Percentiles rank a stretch among this genome's conserved stretches.
These are phyloP conservation scores for Arenaria interpres DNA, from an alignment of 2,113 vertebrate species.

Conservation along the genomic window DNA sequence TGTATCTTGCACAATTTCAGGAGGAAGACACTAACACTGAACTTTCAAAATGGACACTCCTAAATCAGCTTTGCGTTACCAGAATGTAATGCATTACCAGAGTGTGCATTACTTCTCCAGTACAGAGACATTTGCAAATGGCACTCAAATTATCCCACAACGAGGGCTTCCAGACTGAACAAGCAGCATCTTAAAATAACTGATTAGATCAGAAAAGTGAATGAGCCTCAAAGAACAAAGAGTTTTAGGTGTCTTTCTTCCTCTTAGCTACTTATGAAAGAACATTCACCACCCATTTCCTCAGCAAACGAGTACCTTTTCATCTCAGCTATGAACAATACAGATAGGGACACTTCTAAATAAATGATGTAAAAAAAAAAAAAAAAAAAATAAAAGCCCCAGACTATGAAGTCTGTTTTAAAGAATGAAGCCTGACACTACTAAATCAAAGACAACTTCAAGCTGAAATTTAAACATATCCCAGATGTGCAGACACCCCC, in stretches of 20 bases:
- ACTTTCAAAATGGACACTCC: background rate
- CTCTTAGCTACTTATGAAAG: background rate
- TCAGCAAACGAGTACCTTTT: background rate
- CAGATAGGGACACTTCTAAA: background rate
- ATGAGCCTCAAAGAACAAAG: background rate
- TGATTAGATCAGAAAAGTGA: background rate
- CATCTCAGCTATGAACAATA: background rate
- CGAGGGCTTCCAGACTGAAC: background rate
- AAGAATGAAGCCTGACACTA: background rate
- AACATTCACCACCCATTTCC: conserved; percentile 1
- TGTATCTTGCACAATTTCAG: background rate
- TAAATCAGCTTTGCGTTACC: background rate
- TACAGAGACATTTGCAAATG: background rate
- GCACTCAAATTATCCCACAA: background rate
- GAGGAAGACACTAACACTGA: background rate
- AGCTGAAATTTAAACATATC: background rate
- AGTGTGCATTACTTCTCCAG: background rate
- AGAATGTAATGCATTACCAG: background rate
- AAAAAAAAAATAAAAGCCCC: too few relatives aligned
- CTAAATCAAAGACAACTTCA: conserved; percentile 11
- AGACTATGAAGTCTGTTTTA: background rate
- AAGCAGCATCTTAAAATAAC: background rate
- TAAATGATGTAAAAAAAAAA: background rate
- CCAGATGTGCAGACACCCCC: background rate
- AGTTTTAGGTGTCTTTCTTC: background rate